Conservation (phyloP, 2,888 invertebrate genomes). For the Phortica okadai region DNA sequence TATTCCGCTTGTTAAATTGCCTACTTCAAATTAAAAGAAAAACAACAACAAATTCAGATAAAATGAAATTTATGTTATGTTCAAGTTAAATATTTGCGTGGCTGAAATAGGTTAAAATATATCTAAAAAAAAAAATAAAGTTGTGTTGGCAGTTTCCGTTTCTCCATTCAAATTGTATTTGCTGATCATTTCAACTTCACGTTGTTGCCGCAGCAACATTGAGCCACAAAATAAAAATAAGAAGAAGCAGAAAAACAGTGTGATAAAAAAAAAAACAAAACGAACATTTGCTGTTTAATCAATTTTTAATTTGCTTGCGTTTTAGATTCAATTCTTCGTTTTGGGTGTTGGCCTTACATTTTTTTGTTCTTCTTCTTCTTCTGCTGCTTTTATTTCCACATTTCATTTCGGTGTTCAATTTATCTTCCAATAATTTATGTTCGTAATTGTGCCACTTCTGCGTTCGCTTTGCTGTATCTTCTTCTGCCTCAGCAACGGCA, state of each 20-base stretch:
- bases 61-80: constrained; percentile 31
- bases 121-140: not conserved
- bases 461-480: not conserved
- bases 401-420: constrained; percentile 16
- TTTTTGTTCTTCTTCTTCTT: constrained; percentile 21
- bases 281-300: constrained; percentile 8
- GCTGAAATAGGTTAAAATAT: constrained; percentile 10
- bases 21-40: constrained; percentile 1
- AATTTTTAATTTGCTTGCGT: constrained; percentile 23
- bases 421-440: constrained; percentile 19
- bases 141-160: constrained; percentile 25
- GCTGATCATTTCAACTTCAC: too few species aligned
- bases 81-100: constrained; percentile 29
- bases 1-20: not conserved
- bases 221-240: not conserved
- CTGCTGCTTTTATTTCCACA: constrained; percentile 21
- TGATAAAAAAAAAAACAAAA: not conserved
- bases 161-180: not conserved
- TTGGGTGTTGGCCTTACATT: constrained; percentile 28
- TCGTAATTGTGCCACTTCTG: not conserved
- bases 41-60: constrained; percentile 16
- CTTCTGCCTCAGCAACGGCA: not conserved
- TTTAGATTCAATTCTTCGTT: not conserved
- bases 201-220: not conserved
- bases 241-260: not conserved